phyloP scores from a whole-genome alignment of 2,113 vertebrate species.

The Peromyscus leucopus region DNA sequence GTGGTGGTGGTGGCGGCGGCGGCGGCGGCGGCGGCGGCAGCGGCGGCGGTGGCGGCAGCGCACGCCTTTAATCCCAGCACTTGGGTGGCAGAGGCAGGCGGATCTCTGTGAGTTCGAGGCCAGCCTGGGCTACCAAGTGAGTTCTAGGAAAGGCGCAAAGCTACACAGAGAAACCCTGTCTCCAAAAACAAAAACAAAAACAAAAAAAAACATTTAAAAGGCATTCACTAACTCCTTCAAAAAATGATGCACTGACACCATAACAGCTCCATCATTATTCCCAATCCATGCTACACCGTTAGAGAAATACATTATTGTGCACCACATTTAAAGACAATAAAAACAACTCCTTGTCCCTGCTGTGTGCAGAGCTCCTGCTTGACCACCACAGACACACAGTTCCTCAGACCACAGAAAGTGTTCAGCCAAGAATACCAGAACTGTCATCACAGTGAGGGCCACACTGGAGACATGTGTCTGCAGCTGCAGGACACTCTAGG shows the following conservation, averaged over 20 bases:
- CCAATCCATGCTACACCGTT: background rate
- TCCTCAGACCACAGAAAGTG: background rate
- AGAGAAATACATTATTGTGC: background rate
- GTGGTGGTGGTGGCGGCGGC: too few relatives aligned
- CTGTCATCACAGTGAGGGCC: background rate
- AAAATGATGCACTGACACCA: background rate
- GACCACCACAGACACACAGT: background rate
- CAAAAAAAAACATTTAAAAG: background rate
- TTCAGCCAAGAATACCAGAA: background rate
- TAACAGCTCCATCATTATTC: background rate
- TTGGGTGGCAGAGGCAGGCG: too few relatives aligned
- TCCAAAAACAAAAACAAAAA: too few relatives aligned
- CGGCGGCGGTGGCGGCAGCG: too few relatives aligned
- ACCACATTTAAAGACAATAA: background rate
- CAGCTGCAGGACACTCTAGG: background rate
- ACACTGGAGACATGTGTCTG: background rate
- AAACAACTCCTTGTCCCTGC: background rate
- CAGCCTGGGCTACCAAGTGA: too few relatives aligned
- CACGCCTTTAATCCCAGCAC: too few relatives aligned
- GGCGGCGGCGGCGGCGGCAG: too few relatives aligned
- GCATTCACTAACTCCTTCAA: conserved; percentile 39
- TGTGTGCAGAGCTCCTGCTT: background rate
- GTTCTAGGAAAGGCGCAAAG: too few relatives aligned
- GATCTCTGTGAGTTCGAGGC: too few relatives aligned
- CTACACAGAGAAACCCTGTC: too few relatives aligned